Base-by-base conservation (phyloP, 2,888 invertebrate species). In the Lutraria lutraria region DNA sequence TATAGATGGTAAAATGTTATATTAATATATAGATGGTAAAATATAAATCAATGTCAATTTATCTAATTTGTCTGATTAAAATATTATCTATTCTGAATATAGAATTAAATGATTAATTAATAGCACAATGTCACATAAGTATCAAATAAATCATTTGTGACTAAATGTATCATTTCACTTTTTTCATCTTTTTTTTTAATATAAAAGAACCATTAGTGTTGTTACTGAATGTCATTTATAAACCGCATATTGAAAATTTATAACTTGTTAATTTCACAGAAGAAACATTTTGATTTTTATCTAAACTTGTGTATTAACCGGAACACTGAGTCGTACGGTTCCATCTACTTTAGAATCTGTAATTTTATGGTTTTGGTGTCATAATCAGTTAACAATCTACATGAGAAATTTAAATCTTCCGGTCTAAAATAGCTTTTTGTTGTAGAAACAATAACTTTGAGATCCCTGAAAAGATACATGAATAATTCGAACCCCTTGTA, bases 391-490 rank as follows among this genome's bases (percentile, higher is more conserved):
- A 29, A 80, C n/a, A 81, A 88, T 83, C 83, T 83, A 21, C 43
- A 19, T 34, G 53, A 31, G 84, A 81, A 85, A 81, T 85, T 85
- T 81, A 85, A 81, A 80, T 60, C 63, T 87, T 83, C 82, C 83
- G 31, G 83, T 76, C 68, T 43, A 43, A 76, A 87, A 87, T 87
- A 72, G 53, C 60, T n/a, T 83, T 80, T 83, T 83, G 80, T 43
- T 80, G 84, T 88, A 83, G 80, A 88, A 88, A 88, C 87, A 88
- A 88, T 63, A 60, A 43, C 12, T 63, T 53, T 15, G 21, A 54
- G 85, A 85, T 85, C 34, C 19, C 31, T 34, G 19, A 10, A 31
- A 12, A 34, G 76, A 76, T 76, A 76, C 29, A 31, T 1, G 19
- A n/a, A 76, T 34, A 34, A 34, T 76, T 13, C 29, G 76, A 34